Conservation (phyloP, 2,797 vertebrate genomes). For the Lacerta bilineata region DNA sequence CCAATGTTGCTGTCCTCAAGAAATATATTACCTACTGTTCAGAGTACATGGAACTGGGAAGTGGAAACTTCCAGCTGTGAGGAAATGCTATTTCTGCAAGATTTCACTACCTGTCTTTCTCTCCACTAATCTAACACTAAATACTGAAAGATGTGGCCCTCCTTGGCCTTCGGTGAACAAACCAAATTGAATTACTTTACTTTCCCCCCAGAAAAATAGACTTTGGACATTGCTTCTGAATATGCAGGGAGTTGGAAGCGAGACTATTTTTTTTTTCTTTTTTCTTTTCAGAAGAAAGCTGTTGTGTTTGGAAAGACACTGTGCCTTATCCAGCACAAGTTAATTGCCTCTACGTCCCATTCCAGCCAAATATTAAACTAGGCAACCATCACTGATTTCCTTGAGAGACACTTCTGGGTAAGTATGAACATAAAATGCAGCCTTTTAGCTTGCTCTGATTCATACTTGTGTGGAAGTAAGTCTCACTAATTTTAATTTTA, state of each 20-base stretch:
- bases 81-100: constrained; percentile 37
- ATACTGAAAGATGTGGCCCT: neutral
- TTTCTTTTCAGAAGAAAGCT: neutral
- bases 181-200: constrained; percentile 3
- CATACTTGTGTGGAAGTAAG: too few relatives aligned
- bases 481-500: neutral
- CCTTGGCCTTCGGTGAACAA: constrained; percentile 12
- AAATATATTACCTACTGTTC: constrained; percentile 46
- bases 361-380: neutral
- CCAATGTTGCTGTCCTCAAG: constrained; percentile 18
- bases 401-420: neutral
- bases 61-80: constrained; percentile 26
- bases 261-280: neutral
- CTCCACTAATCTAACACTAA: constrained; percentile 36
- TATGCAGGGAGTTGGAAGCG: neutral
- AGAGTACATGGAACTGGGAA: constrained; percentile 34
- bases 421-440: neutral
- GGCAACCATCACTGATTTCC: too few relatives aligned
- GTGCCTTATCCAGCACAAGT: neutral
- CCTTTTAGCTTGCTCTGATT: neutral
- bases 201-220: neutral
- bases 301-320: neutral
- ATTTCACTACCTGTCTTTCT: constrained; percentile 14
- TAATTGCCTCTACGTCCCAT: neutral
- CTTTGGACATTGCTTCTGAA: constrained; percentile 2